Evolutionary conservation across 2,888 invertebrate species (phyloP).

Genomic region (Cenopis cana): DNA sequence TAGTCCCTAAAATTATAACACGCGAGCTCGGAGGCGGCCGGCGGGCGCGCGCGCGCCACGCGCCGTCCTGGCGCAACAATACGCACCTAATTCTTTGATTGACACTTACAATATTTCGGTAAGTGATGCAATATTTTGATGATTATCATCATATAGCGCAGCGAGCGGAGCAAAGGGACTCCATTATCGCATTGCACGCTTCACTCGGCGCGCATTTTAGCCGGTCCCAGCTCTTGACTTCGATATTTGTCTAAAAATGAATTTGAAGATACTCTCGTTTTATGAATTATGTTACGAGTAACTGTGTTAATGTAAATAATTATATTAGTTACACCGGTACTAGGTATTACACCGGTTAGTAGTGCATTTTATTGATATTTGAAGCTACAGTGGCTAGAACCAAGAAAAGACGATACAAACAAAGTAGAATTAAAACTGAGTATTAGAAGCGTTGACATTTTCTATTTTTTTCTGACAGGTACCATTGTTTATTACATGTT

Average conservation of each 20-base stretch:
- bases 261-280: conserved; percentile 22
- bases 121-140: conserved; percentile 86
- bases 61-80: conserved; percentile 68
- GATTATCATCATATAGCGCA: conserved; percentile 72
- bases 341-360: too few relatives aligned
- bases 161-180: conserved; percentile 57
- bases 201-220: conserved; percentile 60
- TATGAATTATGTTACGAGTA: neutral
- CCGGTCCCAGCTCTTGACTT: conserved; percentile 43
- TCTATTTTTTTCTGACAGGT: neutral
- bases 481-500: neutral
- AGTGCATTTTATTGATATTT: too few relatives aligned
- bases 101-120: conserved; percentile 86
- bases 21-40: conserved; percentile 65
- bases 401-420: too few relatives aligned
- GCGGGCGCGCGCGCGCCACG: conserved; percentile 69
- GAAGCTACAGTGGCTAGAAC: too few relatives aligned
- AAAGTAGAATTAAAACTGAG: too few relatives aligned
- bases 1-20: conserved; percentile 65
- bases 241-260: conserved; percentile 28
- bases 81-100: conserved; percentile 84
- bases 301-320: neutral
- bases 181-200: conserved; percentile 72
- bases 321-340: neutral
- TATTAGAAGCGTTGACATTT: too few relatives aligned